Base-by-base conservation (phyloP, 2,888 invertebrate species). In the Lissonota sp. region DNA sequence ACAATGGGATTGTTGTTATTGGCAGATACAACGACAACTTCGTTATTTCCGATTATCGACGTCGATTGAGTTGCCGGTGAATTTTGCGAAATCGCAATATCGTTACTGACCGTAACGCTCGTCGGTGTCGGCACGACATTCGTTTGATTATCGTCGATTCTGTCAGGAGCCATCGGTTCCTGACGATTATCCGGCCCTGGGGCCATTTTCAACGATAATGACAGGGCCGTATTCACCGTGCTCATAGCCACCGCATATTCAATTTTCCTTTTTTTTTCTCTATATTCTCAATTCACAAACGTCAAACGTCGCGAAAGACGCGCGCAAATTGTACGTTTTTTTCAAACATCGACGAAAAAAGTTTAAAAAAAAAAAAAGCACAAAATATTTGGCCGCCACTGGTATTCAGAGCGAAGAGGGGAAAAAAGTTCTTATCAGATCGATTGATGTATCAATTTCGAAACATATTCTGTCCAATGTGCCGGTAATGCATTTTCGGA, bases 121-220 rank as follows among this genome's bases (percentile, higher is more conserved):
- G 79, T 73, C 64, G 74, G 62, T 82, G 26, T 70, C 39, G 26
- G 26, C 26, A 70, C 78, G 74, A 81, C 69, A 60, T 82, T 81
- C 83, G 87, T 70, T 42, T 64, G n/a, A 80, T 83, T 82, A 42
- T 85, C 85, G 62, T 83, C 84, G 76, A 77, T 84, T 76, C 79
- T 86, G 77, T 89, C 89, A 81, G 95, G 95, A 91, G 95, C 95
- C 93, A 96, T 96, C 85, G 95, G 95, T 94, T 95, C 95, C 94
- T 94, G 95, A 93, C 95, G 95, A 94, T 95, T 95, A 93, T 96
- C 95, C 93, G 96, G 96, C 93, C 95, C 95, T 94, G 96, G 96
- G 94, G 96, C 95, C 96, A 96, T 96, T 94, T 95, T 95, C 94
- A 87, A 85, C 73, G 87, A 82, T 81, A 89, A 87, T 88, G 90